Conservation (phyloP, 2,113 vertebrate genomes). For the Cyrtonyx montezumae region DNA sequence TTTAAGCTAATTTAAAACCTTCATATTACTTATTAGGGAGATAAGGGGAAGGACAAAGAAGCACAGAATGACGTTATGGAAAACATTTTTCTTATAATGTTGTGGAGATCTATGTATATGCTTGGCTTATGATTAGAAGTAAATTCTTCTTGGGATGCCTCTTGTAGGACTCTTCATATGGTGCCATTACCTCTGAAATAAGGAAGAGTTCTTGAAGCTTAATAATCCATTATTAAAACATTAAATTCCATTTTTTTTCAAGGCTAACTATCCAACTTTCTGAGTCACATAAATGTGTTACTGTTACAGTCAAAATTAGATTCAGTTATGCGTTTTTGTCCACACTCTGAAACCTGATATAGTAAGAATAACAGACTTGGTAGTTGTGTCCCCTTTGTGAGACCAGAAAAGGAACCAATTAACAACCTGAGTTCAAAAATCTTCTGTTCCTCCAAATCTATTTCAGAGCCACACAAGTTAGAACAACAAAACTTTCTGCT, state of each 20-base stretch:
- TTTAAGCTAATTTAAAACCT: not conserved
- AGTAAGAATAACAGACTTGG: not conserved
- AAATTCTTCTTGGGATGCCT: not conserved
- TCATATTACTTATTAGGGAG: not conserved
- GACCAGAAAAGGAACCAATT: not conserved
- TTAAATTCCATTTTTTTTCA: not conserved
- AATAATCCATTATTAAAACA: not conserved
- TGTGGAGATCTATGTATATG: not conserved
- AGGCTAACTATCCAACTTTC: not conserved
- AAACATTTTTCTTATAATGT: not conserved
- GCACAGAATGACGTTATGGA: not conserved
- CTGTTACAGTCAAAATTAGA: not conserved
- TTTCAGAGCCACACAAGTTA: not conserved
- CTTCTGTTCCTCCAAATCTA: not conserved
- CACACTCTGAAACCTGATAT: not conserved
- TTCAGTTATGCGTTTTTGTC: not conserved
- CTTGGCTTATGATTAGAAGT: not conserved
- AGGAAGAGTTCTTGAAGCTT: not conserved
- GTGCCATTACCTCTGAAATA: not conserved
- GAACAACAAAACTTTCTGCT: not conserved
- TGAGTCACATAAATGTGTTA: not conserved
- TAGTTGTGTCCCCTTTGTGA: not conserved
- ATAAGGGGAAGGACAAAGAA: not conserved
- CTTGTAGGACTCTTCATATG: not conserved
- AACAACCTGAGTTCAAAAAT: accelerated